phyloP scores from a whole-genome alignment of 2,797 vertebrate genomes.

The Gymnocypris eckloni region DNA sequence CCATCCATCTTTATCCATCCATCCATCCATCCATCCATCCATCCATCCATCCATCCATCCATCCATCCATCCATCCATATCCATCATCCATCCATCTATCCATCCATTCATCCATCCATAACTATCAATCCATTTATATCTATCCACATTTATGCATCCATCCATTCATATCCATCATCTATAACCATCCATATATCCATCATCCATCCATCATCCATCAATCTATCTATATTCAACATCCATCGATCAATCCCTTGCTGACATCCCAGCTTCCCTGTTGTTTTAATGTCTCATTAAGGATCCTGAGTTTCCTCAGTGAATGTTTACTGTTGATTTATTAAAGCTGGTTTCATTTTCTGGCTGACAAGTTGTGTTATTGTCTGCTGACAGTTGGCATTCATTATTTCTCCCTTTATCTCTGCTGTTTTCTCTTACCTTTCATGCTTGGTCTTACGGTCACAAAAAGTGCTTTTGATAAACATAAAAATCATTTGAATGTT shows the following conservation, averaged over 20 bases:
- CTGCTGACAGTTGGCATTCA: not conserved
- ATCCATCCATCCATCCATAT: not conserved
- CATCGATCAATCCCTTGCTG: not conserved
- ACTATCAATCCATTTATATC: not conserved
- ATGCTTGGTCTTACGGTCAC: constrained; percentile 13
- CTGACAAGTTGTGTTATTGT: not conserved
- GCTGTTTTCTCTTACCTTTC: not conserved
- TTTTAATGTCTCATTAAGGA: constrained; percentile 13
- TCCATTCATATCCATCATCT: not conserved
- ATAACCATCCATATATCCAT: not conserved
- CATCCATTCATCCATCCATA: not conserved
- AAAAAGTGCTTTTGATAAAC: constrained; percentile 7
- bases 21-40: not conserved
- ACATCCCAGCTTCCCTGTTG: not conserved
- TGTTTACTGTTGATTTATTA: constrained; percentile 22
- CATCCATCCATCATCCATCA: not conserved
- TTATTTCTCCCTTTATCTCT: constrained; percentile 10
- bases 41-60: not conserved
- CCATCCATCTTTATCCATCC: not conserved
- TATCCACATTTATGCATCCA: not conserved
- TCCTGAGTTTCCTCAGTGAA: not conserved
- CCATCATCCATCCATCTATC: not conserved
- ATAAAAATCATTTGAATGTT: constrained; percentile 9
- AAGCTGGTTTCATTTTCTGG: constrained; percentile 8
- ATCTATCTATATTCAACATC: no score